Conservation (phyloP, 2,888 invertebrate genomes). For the Coremacera marginata region DNA sequence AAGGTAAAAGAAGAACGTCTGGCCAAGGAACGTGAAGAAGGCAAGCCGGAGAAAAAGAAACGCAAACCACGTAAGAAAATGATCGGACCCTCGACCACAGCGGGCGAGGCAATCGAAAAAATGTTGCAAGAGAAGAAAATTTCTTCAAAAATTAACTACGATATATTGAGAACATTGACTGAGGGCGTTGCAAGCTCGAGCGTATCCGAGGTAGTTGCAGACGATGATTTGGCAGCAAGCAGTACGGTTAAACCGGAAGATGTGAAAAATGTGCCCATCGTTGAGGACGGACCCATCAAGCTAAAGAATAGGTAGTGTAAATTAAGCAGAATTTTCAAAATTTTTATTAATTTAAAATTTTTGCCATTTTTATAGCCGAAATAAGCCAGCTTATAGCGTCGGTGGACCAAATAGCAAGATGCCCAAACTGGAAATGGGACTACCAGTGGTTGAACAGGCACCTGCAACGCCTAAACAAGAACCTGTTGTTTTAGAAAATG, state of each 20-base stretch:
- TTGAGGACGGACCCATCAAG: conserved; percentile 55
- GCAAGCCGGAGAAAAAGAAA: conserved; percentile 85
- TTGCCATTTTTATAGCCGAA: conserved; percentile 48
- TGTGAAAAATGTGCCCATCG: conserved; percentile 50
- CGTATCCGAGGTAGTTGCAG: conserved; percentile 40
- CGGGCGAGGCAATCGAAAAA: conserved; percentile 94
- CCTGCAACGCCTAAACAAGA: conserved; percentile 49
- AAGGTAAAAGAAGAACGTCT: conserved; percentile 87
- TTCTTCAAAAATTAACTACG: conserved; percentile 97
- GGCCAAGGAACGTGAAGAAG: conserved; percentile 86
- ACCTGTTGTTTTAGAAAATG: conserved; percentile 56
- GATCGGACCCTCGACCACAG: conserved; percentile 76
- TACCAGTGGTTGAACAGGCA: conserved; percentile 54
- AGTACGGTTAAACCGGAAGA: conserved; percentile 33
- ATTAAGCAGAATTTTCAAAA: background rate
- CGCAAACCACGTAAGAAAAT: conserved; percentile 77
- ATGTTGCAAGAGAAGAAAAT: conserved; percentile 96
- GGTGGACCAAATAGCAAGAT: conserved; percentile 59
- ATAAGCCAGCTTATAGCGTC: conserved; percentile 56
- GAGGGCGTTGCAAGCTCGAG: conserved; percentile 50
- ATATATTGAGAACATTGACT: conserved; percentile 86
- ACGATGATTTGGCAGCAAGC: conserved; percentile 37
- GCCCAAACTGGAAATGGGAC: conserved; percentile 58
- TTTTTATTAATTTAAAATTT: conserved; percentile 1
- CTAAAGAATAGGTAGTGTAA: conserved; percentile 48